Percentiles rank a stretch among this genome's conserved stretches.
Conservation (phyloP, 2,113 vertebrate genomes). For the Nibea albiflora region DNA sequence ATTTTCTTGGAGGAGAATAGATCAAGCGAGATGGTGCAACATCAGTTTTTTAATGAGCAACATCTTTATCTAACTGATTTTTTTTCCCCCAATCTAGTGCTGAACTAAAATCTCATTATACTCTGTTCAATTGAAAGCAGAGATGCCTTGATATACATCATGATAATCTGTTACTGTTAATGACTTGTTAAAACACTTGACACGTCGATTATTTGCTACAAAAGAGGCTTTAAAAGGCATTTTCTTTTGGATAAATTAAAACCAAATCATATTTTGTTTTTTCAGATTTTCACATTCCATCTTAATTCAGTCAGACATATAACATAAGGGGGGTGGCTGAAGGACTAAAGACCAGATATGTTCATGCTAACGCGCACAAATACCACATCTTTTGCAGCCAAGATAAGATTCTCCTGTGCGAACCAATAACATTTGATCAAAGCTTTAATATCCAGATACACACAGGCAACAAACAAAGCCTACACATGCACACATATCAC, state of each 20-base stretch:
- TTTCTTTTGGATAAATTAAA: conserved; percentile 24
- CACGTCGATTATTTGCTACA: conserved; percentile 13
- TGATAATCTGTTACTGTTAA: conserved; percentile 25
- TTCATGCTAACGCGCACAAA: conserved; percentile 16
- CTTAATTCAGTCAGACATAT: conserved; percentile 23
- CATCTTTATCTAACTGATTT: conserved; percentile 39
- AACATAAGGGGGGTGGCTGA: not conserved
- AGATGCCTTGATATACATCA: not conserved
- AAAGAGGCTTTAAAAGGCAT: conserved; percentile 20
- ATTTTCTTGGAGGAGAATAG: conserved; percentile 11
- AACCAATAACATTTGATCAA: not conserved
- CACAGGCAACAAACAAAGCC: not conserved
- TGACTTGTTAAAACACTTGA: conserved; percentile 27
- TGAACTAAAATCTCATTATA: conserved; percentile 41
- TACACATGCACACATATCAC: conserved; percentile 3
- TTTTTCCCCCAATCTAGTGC: not conserved
- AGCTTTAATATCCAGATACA: conserved; percentile 10
- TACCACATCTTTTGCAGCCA: not conserved
- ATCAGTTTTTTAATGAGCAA: conserved; percentile 49
- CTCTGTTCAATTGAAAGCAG: conserved; percentile 15
- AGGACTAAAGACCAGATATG: conserved; percentile 17
- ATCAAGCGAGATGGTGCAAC: conserved; percentile 40
- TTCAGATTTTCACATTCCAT: conserved; percentile 7
- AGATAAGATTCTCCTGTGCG: not conserved
- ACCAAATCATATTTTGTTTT: conserved; percentile 6